Base-by-base conservation (phyloP, 2,888 invertebrate species). In the Pristionchus mayeri region DNA sequence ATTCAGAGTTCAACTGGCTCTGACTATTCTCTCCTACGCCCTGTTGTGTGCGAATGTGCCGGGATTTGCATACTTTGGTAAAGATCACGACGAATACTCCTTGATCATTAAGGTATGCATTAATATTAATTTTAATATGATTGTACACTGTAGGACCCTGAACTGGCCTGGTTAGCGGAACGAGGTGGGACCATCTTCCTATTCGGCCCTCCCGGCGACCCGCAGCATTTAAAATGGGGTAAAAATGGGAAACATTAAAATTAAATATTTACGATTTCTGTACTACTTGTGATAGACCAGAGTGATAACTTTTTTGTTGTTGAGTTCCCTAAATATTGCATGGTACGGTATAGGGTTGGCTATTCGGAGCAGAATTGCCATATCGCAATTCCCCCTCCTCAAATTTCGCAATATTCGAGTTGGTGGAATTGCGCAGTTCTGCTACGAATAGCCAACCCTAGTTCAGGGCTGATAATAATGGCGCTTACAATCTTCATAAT, bases 171-270 rank as follows among this genome's bases (percentile, higher is more conserved):
- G 67, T 3, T 71, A 3, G 18, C 30, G 3, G 24, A 71, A 2
- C 21, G 71, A 2, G 71, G 71, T 11, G 71, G 71, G 3, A 13
- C 21, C 3, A 71, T 71, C 0, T 40, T 71, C 30, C 71, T 71
- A 9, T 71, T 71, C n/a, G 71, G 71, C 11, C 71, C 71, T 0
- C 71, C 71, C 0, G 37, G 71, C 9, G 44, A 71, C 37, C 67
- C 67, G 6, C 67, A 71, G 16, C 44, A 44, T 24, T 71, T 71
- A 7, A 71, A 44, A 21, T 71, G 40, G 71, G 71, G 71, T 71
- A 4, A 1, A 9, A 18, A 18, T 30, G n/a, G n/a, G n/a, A n/a
- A n/a, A n/a, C n/a, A n/a, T n/a, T n/a, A n/a, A n/a, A n/a, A n/a
- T n/a, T n/a, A n/a, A n/a, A n/a, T 9, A 0, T 60, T 9, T 27